Base-by-base conservation (phyloP, 2,797 vertebrate genomes). In the Gallirallus australis region DNA sequence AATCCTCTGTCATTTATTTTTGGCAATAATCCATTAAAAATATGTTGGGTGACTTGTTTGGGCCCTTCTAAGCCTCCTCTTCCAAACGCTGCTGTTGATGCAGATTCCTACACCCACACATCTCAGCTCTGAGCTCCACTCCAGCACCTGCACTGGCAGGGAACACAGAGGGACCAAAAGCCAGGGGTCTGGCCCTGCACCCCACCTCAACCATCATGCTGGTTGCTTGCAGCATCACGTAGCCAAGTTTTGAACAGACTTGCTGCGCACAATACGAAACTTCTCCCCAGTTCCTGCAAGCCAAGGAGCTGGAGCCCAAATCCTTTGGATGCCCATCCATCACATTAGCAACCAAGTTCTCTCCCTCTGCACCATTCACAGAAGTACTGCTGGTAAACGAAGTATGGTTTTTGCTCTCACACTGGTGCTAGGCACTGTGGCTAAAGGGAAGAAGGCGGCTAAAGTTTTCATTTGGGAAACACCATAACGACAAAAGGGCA, bases 1-100 rank as follows among this genome's bases (percentile, higher is more conserved):
- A 40, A 90, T 89, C 88, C 72, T 93, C 70, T 94, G 72, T 30
- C 63, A 94, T 93, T 96, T 92, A 18, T 8, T 91, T 90, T 47
- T 57, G 40, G 60, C 35, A 83, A 77, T 78, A 89, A 82, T 35
- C 39, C 94, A 79, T 73, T 64, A 66, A 89, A 94, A 91, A 82
- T 88, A 94, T 59, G 63, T 76, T 61, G 79, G 45, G 37, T 25
- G 82, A 96, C 84, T 82, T 80, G 90, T 72, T 82, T 82, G 52
- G 52, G 80, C 53, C 76, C 57, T 95, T 64, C 61, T 75, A 54
- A 93, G 68, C 25, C 77, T 87, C 27, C 45, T 54, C 19, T 63
- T 78, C 11, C 54, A 78, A 89, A 57, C 45, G n/a, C 33, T 15
- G 40, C 57, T 45, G 65, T 53, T 27, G 40, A 24, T 71, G 61